Evolutionary conservation across 2,888 invertebrate genomes (phyloP), one percentile per base, ranked within the genome.

Genomic region (Andrena bucephala): DNA sequence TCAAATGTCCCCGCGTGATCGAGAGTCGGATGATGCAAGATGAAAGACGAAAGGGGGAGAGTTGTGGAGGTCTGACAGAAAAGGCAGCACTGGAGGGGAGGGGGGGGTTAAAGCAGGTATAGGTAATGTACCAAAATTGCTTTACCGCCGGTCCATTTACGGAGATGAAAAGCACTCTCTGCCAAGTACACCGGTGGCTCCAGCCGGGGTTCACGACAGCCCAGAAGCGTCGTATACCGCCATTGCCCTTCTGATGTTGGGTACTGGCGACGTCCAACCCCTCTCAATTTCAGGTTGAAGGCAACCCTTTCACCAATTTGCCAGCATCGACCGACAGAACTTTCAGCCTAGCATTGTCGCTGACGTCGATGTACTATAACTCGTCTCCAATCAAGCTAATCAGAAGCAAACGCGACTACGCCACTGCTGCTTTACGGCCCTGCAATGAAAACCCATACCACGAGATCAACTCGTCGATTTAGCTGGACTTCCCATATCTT

Each of bases 121-220:
- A 91, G 92, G 91, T 92, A 92, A 93, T 93, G 93, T 91, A 93
- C 91, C 92, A 91, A 93, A 93, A 93, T 93, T 93, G 93, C 93
- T 93, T 92, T 92, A 92, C 92, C 90, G 90, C 90, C 92, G 92
- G 92, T 92, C 93, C 93, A 93, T 93, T 93, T 93, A 93, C 92
- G 90, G 89, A 92, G 92, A 92, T 92, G 93, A 93, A 93, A 93
- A 93, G 93, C 93, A 93, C 93, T 92, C 91, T 92, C 90, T 92
- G 92, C 91, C 92, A 92, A 92, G 92, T 92, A 92, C 92, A 92
- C 91, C 90, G 88, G 90, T 90, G 89, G 89, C 89, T 89, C 88
- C 83, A 88, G 84, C 83, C 85, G 83, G 86, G 89, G 87, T 86
- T 87, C 85, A 87, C 86, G 85, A 85, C 85, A 87, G 83, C 85